A percentile compares a stretch with the other conserved stretches of the same genome.
These are phyloP conservation scores for Amiota communis DNA, from an alignment of 2,888 invertebrate species.

Conservation along the genomic window DNA sequence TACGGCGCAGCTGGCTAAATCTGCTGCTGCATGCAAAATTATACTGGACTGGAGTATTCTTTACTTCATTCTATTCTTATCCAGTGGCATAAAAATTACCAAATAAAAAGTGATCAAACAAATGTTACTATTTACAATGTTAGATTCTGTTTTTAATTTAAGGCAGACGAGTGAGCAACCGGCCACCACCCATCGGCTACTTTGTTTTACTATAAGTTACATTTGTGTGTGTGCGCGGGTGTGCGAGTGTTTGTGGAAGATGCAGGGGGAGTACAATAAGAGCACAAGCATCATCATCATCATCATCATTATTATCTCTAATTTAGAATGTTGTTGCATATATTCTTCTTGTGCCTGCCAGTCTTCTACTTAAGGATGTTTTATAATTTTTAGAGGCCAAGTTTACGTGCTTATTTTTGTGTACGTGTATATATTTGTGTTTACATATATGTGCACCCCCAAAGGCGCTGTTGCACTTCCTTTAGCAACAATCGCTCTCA, in stretches of 20 bases:
- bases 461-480: neutral
- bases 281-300: neutral
- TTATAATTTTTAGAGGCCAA: conserved; percentile 61
- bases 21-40: no score
- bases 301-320: no score
- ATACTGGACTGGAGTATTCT: no score
- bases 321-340: neutral
- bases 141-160: neutral
- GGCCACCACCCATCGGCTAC: neutral
- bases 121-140: neutral
- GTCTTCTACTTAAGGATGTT: conserved; percentile 33
- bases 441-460: neutral
- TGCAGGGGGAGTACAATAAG: neutral
- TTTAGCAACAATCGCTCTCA: neutral
- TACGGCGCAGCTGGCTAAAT: conserved; percentile 20
- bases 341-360: neutral
- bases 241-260: neutral
- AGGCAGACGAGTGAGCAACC: neutral
- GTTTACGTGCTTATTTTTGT: conserved; percentile 54
- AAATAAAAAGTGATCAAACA: neutral
- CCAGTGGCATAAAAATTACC: neutral
- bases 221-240: neutral
- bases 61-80: neutral
- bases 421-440: conserved; percentile 12
- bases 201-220: no score